Conservation (phyloP, 2,113 vertebrate species). For the Pica pica region DNA sequence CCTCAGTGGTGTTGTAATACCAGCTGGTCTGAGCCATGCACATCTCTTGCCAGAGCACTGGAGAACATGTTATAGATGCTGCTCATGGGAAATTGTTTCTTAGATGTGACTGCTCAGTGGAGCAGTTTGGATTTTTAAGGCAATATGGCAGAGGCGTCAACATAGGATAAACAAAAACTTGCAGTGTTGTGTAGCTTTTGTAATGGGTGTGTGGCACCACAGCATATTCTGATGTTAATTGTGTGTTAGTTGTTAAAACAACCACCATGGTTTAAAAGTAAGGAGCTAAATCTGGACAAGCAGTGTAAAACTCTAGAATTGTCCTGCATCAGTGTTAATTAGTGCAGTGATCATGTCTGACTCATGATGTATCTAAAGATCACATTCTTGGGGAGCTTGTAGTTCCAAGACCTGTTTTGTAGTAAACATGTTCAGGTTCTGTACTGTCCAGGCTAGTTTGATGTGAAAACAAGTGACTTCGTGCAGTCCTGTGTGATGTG, state of each 20-base stretch:
- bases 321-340: background rate
- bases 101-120: background rate
- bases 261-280: background rate
- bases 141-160: background rate
- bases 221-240: background rate
- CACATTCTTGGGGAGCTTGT: background rate
- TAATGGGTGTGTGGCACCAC: background rate
- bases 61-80: background rate
- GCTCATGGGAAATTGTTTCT: background rate
- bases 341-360: background rate
- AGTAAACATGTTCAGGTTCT: conserved; percentile 15
- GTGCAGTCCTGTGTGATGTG: background rate
- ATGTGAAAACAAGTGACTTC: background rate
- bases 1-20: background rate
- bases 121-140: background rate
- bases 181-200: background rate
- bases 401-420: background rate
- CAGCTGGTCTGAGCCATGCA: background rate
- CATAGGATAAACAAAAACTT: background rate
- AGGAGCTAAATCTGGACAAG: background rate
- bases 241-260: background rate
- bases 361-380: background rate
- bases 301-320: background rate
- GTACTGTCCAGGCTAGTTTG: conserved; percentile 5
- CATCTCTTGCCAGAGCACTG: background rate